phyloP scores from a whole-genome alignment of 2,113 vertebrate species.

The Nannobrachium achirus region DNA sequence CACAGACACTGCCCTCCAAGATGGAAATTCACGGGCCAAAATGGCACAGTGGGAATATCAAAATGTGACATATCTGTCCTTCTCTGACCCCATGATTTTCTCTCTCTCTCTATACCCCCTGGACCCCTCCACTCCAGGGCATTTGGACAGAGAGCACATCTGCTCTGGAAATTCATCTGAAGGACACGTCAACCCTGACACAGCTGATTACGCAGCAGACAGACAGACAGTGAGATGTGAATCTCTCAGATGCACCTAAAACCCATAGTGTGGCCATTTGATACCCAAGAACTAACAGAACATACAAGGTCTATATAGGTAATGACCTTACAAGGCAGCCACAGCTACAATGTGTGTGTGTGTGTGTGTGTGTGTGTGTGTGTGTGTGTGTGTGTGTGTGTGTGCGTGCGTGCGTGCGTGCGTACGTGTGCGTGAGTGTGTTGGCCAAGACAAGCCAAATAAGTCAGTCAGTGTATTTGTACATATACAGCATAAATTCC shows the following conservation, averaged over 20 bases:
- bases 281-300: too few species aligned
- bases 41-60: slow-evolving; percentile 62
- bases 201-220: slow-evolving; percentile 30
- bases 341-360: too few species aligned
- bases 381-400: too few species aligned
- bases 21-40: slow-evolving; percentile 63
- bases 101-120: not conserved
- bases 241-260: too few species aligned
- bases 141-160: slow-evolving; percentile 49
- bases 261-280: too few species aligned
- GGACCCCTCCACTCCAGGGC: slow-evolving; percentile 11
- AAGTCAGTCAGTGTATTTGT: too few species aligned
- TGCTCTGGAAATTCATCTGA: slow-evolving; percentile 43
- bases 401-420: not conserved
- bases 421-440: not conserved
- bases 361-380: too few species aligned
- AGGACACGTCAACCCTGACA: slow-evolving; percentile 44
- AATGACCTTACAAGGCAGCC: too few species aligned
- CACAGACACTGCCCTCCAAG: slow-evolving; percentile 62
- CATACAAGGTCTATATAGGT: too few species aligned
- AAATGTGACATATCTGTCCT: slow-evolving; percentile 47
- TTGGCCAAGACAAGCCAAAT: too few species aligned
- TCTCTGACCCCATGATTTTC: not conserved
- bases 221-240: too few species aligned
- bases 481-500: too few species aligned